Base-by-base conservation (phyloP, 2,797 vertebrate genomes). In the Cyclopterus lumpus region DNA sequence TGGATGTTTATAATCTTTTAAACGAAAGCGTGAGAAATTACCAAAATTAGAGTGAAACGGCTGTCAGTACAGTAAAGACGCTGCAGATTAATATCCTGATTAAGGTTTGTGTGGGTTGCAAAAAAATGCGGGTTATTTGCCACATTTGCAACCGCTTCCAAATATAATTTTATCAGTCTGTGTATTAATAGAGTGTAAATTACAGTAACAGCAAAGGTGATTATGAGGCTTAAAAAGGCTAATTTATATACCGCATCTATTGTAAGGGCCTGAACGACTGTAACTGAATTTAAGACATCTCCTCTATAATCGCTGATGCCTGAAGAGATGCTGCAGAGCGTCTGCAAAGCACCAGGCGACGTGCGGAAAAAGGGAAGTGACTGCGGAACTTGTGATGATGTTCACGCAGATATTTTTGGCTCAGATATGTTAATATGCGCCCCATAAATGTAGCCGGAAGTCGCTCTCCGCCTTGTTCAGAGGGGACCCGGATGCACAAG, bases 21-120 rank as follows among this genome's bases (percentile, higher is more conserved):
- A 79, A 58, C 32, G 64, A 65, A 79, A 78, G 57, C 55, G 70
- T 77, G 46, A 62, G 75, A 76, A 76, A 80, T 70, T 20, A 75
- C 15, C n/a, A 48, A 64, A 73, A 87, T 88, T 71, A 81, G 48
- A 81, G 73, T 26, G 67, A 63, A 36, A 28, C 26, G 69, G 65
- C 62, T 84, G 75, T 82, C 67, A 71, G 72, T 44, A 26, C 40
- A 61, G 55, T 54, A 71, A 76, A 82, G 34, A 65, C n/a, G n/a
- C 28, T 75, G 68, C 42, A 67, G 81, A 79, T 79, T 68, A 77
- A 82, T 79, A 71, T 73, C 58, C 66, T 10, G 67, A 79, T 82
- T 65, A 74, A 53, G 62, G 58, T 60, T 83, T 70, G 66, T 16
- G 57, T 73, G 73, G 64, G 84, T 54, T 54, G 79, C 59, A 77